Evolutionary conservation across 2,797 vertebrate genomes (phyloP).

Genomic region (Lepidocolaptes lacrymiger): DNA sequence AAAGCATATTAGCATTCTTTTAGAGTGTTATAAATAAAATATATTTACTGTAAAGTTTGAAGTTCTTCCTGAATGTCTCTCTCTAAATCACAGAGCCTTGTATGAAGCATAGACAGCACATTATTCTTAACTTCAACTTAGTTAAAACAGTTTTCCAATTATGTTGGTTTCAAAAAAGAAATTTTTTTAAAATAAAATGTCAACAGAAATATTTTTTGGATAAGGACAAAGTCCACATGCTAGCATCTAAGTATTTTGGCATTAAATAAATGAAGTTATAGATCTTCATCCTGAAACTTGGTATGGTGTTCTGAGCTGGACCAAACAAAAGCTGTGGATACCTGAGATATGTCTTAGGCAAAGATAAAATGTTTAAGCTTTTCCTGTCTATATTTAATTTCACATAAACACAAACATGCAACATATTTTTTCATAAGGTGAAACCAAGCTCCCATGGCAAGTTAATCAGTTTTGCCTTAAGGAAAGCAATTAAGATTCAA

Average conservation of each 20-base stretch:
- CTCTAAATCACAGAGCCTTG: not conserved
- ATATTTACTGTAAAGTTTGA: not conserved
- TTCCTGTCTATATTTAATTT: not conserved
- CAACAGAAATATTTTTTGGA: not conserved
- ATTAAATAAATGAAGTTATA: not conserved
- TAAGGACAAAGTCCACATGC: not conserved
- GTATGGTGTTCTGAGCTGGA: not conserved
- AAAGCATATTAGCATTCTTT: not conserved
- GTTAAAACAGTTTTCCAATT: not conserved
- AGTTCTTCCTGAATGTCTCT: not conserved
- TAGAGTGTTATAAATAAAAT: not conserved
- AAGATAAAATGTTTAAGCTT: not conserved
- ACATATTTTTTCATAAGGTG: not conserved
- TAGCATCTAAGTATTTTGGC: not conserved
- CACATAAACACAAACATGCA: not conserved
- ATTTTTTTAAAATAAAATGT: not conserved
- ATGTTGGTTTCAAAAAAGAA: not conserved
- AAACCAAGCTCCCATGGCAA: not conserved
- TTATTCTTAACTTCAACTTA: not conserved
- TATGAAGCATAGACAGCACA: not conserved
- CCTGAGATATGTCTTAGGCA: no score
- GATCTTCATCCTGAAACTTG: not conserved
- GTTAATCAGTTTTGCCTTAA: not conserved
- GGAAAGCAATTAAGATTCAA: not conserved
- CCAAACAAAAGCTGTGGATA: not conserved